phyloP scores from a whole-genome alignment of 2,888 invertebrate species.

The Amphipyra berbera region DNA sequence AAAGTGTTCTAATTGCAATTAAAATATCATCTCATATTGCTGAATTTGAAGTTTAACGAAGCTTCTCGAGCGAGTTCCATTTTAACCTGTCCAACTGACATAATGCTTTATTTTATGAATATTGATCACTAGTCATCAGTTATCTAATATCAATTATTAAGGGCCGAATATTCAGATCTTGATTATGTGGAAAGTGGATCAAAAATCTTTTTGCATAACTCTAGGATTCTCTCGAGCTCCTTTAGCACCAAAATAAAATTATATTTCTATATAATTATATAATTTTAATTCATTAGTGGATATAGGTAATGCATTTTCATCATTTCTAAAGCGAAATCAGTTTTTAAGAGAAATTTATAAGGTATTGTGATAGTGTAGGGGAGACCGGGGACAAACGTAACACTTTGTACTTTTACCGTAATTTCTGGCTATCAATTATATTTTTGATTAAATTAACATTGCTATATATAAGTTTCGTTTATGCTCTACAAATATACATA shows the following conservation, averaged over 20 bases:
- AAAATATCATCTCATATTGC: not conserved
- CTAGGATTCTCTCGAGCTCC: conserved; percentile 14
- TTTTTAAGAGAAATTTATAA: no score
- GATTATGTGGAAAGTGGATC: conserved; percentile 24
- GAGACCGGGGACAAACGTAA: no score
- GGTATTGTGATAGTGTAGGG: no score
- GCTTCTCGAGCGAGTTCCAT: conserved; percentile 1
- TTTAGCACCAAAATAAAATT: not conserved
- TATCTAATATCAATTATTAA: conserved; percentile 46
- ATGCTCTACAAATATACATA: no score
- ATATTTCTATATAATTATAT: not conserved
- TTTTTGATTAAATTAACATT: no score
- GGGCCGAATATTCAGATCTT: conserved; percentile 23
- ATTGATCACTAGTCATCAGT: conserved; percentile 53
- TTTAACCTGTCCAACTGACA: conserved; percentile 15
- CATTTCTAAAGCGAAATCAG: no score
- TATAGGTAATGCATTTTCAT: no score
- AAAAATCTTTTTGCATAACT: conserved; percentile 12
- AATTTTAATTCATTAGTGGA: no score
- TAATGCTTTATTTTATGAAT: conserved; percentile 49
- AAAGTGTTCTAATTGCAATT: not conserved
- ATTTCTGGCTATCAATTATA: no score
- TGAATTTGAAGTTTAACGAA: conserved; percentile 6
- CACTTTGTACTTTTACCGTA: no score
- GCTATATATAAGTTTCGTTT: no score